Evolutionary conservation across 2,113 vertebrate species (phyloP), one percentile per base, ranked within the genome.

Genomic region (Gasterosteus nipponicus): DNA sequence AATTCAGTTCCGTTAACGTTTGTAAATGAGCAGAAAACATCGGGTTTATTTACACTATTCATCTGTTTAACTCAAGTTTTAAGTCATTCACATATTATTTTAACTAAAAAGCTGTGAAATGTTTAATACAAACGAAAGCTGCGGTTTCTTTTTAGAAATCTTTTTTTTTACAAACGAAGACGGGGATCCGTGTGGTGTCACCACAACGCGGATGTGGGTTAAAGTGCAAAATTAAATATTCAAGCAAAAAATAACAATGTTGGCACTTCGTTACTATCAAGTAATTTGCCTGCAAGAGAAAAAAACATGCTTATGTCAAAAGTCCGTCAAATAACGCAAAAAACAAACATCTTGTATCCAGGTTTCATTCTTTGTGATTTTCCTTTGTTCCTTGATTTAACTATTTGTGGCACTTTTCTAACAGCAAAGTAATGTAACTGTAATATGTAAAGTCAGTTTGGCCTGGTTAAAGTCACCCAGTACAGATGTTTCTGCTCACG

Each of bases 211-310:
- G 54, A 59, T 35, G 41, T 53, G 47, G 26, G 46, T 68, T 75
- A 56, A 81, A 84, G 74, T 84, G 81, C 81, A 75, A 80, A 82
- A 66, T 53, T 4, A 63, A 64, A 73, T 39, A 18, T 67, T 51
- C n/a, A 35, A 10, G 49, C 5, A 3, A 22, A 18, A 59, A 22
- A n/a, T 6, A 9, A 31, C 10, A 54, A 29, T 19, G 44, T 61
- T 62, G 56, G 31, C n/a, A n/a, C 54, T 22, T 31, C 39, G 63
- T 31, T 1, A 63, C 18, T 49, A 44, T 57, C 9, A 57, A 58
- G 33, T 44, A 16, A 69, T 60, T 39, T 16, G 3, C 47, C 53
- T 73, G 69, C 3, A 61, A 58, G 73, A 53, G 9, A 63, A 51
- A 12, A 12, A 42, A 54, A 58, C 5, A 56, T 8, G 10, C 57